These are phyloP conservation scores for Halichondria panicea DNA, from an alignment of 37 sponge, comb jelly and placozoan genomes.

Conservation along the genomic window DNA sequence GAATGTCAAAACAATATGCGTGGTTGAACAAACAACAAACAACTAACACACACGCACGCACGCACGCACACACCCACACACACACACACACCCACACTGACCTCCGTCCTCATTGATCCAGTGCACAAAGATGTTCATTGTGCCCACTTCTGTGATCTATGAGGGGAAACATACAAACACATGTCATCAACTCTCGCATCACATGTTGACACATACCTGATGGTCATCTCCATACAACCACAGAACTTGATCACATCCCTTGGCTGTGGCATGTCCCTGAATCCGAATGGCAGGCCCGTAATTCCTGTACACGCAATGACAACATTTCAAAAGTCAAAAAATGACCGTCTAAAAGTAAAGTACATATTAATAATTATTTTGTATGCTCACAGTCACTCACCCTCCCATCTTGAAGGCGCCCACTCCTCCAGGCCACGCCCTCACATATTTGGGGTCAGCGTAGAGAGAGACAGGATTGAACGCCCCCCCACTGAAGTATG, in stretches of 20 bases:
- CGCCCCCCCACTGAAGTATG: conserved; percentile 87
- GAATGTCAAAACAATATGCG: too few species aligned
- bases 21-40: too few species aligned
- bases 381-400: conserved; percentile 38
- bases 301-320: conserved; percentile 84
- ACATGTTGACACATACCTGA: conserved; percentile 16
- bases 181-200: not conserved
- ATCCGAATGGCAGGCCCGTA: conserved; percentile 93
- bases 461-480: conserved; percentile 91
- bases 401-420: conserved; percentile 94
- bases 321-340: not conserved
- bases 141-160: conserved; percentile 97
- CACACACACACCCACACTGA: too few species aligned
- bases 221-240: conserved; percentile 94
- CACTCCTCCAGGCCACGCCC: conserved; percentile 94
- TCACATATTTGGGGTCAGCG: conserved; percentile 86
- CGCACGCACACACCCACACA: too few species aligned
- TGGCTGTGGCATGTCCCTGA: conserved; percentile 68
- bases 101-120: conserved; percentile 98
- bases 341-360: not conserved
- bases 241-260: conserved; percentile 86
- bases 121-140: conserved; percentile 97
- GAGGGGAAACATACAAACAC: not conserved
- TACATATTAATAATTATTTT: too few species aligned
- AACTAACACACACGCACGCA: too few species aligned